Conservation (phyloP, 2,113 vertebrate species). For the human region GRCh38 chr12:54318001-54318500, state of each 20-base stretch:
- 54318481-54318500: not conserved
- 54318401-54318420: too few species aligned
- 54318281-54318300: not conserved
- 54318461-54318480: not conserved
- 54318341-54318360: too few species aligned
- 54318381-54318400: not conserved
- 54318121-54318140: too few species aligned
- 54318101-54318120: too few species aligned
- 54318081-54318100: too few species aligned
- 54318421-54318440: too few species aligned
- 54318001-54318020: too few species aligned
- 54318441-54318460: not conserved
- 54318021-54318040: too few species aligned
- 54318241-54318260: not conserved
- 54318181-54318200: not conserved
- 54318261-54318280: not conserved
- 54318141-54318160: too few species aligned
- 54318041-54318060: too few species aligned
- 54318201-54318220: not conserved
- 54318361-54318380: not conserved
- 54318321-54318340: too few species aligned
- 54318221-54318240: not conserved
- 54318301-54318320: not conserved
- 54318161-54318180: not conserved
- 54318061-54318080: too few species aligned